phyloP scores from a whole-genome alignment of 2,888 invertebrate genomes.

The Maniola hyperantus region DNA sequence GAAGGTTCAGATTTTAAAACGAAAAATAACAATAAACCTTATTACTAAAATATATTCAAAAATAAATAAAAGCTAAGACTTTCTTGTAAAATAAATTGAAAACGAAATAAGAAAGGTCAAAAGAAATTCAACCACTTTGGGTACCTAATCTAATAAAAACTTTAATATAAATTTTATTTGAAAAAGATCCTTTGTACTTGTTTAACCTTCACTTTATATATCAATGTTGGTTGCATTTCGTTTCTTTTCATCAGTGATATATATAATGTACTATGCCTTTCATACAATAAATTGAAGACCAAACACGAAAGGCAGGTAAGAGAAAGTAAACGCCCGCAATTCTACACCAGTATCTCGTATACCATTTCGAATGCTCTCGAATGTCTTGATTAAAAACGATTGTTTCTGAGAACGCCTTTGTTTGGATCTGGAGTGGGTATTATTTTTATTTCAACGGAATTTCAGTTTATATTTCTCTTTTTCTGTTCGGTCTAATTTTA shows the following conservation, averaged over 20 bases:
- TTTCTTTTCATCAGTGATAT: background rate
- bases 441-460: constrained; percentile 47
- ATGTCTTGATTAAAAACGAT: constrained; percentile 61
- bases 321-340: constrained; percentile 34
- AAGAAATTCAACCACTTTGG: no score
- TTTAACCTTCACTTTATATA: background rate
- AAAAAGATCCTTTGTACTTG: background rate
- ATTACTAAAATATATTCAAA: no score
- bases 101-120: background rate
- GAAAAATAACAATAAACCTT: no score
- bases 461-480: constrained; percentile 53
- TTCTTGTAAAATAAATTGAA: background rate
- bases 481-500: constrained; percentile 1
- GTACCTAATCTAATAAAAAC: background rate
- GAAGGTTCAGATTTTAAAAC: no score
- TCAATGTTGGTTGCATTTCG: constrained; percentile 16
- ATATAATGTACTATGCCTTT: background rate
- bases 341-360: constrained; percentile 38
- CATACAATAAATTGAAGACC: constrained; percentile 24
- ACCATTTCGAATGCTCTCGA: constrained; percentile 47
- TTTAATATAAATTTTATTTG: background rate
- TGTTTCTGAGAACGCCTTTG: constrained; percentile 47
- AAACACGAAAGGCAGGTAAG: constrained; percentile 24
- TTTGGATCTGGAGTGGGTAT: constrained; percentile 47
- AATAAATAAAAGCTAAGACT: no score